phyloP scores from a whole-genome alignment of 2,113 vertebrate species.

The Brachionichthys hirsutus region DNA sequence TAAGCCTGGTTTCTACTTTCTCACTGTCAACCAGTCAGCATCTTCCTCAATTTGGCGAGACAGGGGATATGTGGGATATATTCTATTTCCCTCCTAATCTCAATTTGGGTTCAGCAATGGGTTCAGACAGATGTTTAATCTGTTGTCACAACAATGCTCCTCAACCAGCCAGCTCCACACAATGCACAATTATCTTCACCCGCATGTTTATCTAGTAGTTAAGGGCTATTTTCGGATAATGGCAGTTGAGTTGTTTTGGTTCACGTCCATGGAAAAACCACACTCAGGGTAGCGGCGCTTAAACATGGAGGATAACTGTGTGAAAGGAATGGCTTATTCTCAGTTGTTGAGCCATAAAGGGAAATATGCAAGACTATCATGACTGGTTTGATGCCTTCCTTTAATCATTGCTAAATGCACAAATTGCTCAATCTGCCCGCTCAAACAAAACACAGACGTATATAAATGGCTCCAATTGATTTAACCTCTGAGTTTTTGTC shows the following conservation, averaged over 20 bases:
- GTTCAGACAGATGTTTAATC: constrained; percentile 63
- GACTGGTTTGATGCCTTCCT: constrained; percentile 49
- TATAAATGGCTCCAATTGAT: no score
- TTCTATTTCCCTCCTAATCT: constrained; percentile 54
- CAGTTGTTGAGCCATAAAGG: constrained; percentile 49
- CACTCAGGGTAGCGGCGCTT: constrained; percentile 51
- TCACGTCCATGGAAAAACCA: constrained; percentile 50
- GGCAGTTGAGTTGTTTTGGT: constrained; percentile 62
- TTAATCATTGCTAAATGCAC: constrained; percentile 31
- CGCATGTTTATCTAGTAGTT: constrained; percentile 65
- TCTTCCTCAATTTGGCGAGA: constrained; percentile 48
- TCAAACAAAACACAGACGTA: background rate
- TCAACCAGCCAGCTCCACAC: constrained; percentile 31
- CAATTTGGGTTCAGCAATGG: constrained; percentile 38
- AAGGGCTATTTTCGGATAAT: constrained; percentile 61
- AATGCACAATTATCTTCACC: constrained; percentile 59
- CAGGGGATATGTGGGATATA: constrained; percentile 45
- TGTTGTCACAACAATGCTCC: constrained; percentile 64
- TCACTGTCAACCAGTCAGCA: constrained; percentile 20
- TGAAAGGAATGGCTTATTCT: constrained; percentile 52
- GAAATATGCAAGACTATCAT: constrained; percentile 53
- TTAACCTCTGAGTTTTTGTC: no score
- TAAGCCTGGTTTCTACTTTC: constrained; percentile 23
- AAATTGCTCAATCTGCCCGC: constrained; percentile 1
- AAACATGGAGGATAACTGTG: constrained; percentile 61